Conservation (phyloP, 2,113 vertebrate genomes). For the Trichechus manatus region DNA sequence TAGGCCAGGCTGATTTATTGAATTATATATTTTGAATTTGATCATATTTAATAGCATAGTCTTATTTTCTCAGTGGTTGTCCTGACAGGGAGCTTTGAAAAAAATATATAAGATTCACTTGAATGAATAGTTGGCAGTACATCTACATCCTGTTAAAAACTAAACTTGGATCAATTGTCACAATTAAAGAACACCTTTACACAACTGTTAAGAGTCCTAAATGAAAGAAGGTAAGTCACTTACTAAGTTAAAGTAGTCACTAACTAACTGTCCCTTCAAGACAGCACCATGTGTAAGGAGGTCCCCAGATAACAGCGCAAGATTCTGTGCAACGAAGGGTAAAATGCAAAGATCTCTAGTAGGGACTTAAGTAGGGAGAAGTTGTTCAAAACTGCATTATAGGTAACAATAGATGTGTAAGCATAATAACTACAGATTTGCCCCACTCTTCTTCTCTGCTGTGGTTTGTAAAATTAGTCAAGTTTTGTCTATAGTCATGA, state of each 20-base stretch:
- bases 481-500: neutral
- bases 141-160: neutral
- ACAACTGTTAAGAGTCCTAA: neutral
- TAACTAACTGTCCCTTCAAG: neutral
- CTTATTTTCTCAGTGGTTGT: conserved; percentile 41
- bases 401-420: neutral
- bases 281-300: neutral
- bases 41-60: neutral
- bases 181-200: neutral
- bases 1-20: conserved; percentile 28
- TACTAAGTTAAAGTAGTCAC: neutral
- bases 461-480: neutral
- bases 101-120: neutral
- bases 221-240: neutral
- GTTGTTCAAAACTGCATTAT: neutral
- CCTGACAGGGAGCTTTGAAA: neutral
- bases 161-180: neutral
- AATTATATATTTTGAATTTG: conserved; percentile 33
- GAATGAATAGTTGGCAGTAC: neutral
- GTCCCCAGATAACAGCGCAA: neutral
- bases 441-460: neutral
- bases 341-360: neutral
- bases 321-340: neutral
- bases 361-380: neutral
- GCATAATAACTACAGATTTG: neutral